Evolutionary conservation across 1,140 invertebrate genomes (phyloP), one percentile per base, ranked within the genome.

Genomic region (Psix sp.): DNA sequence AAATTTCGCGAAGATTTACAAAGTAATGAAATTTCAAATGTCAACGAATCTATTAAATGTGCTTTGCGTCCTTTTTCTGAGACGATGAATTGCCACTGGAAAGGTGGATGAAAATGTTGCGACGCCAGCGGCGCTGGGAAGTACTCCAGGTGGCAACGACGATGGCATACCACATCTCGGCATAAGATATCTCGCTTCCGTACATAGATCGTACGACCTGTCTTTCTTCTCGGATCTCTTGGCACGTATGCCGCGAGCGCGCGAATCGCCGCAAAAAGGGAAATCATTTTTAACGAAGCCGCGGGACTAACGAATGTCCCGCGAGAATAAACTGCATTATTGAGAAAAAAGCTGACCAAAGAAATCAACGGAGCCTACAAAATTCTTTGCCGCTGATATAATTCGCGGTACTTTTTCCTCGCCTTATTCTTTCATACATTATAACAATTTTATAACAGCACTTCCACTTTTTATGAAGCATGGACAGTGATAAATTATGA

Each of bases 251-350:
- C 56, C 59, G 67, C 46, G 29, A 70, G 60, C 46, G 43, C 40
- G 43, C 39, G 31, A 36, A 70, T 65, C 52, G 59, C 36, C 45
- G 56, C 60, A 78, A 78, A 67, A 76, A 76, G 68, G 63, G 56
- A 76, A 70, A 71, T 78, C 67, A 78, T 77, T 76, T 74, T 78
- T 74, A 78, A 74, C 70, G 66, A 78, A 76, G 65, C 46, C 46
- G 49, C 62, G 57, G 46, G 57, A 63, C 62, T 73, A 73, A 77
- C 65, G 74, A 77, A 77, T 70, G 68, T 68, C 63, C 59, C 68
- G 56, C 71, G 71, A 70, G 65, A 46, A 66, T 66, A 68, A 63
- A 67, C 49, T 39, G 62, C 63, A 63, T 59, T 56, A 74, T 74
- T 29, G 46, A 45, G 46, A 51, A 52, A 63, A 59, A 68, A 68